Percentiles rank a stretch among this genome's conserved stretches.
Evolutionary conservation across 2,888 invertebrate species (phyloP).

Genomic region (Chrysolina haemoptera): DNA sequence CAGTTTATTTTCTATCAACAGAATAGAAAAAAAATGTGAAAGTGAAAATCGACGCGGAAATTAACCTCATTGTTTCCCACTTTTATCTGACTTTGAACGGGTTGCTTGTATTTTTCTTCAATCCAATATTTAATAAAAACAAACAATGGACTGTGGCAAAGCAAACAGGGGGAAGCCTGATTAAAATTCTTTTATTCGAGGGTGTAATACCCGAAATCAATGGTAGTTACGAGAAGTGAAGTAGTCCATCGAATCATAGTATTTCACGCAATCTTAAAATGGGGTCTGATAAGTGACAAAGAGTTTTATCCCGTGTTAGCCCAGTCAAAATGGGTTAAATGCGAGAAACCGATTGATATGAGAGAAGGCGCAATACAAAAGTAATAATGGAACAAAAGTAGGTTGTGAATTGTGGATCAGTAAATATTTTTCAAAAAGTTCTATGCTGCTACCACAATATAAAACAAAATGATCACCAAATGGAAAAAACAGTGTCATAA

Average conservation of each 20-base stretch:
- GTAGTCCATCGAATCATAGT: slow-evolving; percentile 39
- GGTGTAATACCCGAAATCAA: slow-evolving; percentile 42
- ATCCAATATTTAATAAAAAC: slow-evolving; percentile 39
- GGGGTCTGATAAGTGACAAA: slow-evolving; percentile 38
- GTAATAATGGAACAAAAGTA: no score
- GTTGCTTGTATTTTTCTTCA: slow-evolving; percentile 43
- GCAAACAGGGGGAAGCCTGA: slow-evolving; percentile 40
- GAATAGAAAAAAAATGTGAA: not conserved
- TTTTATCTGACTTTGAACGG: slow-evolving; percentile 29
- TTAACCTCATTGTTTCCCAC: slow-evolving; percentile 36
- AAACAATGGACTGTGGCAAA: slow-evolving; percentile 42
- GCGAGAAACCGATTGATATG: no score
- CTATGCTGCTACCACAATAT: no score
- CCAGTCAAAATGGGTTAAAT: slow-evolving; percentile 1
- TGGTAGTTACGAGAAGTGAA: slow-evolving; percentile 35
- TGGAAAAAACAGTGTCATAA: no score
- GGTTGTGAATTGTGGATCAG: no score
- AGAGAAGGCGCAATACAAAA: no score
- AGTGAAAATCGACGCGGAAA: not conserved
- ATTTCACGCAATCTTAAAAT: slow-evolving; percentile 43
- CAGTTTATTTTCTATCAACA: not conserved
- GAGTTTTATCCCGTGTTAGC: not conserved
- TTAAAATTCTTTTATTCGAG: slow-evolving; percentile 46
- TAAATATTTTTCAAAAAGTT: no score
- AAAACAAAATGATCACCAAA: no score